Percentiles rank a stretch among this genome's conserved stretches.
These are phyloP conservation scores for Aurelia sp. DNA, from an alignment of 30 jellyfish, hydroid and myxozoan genomes.

Conservation along the genomic window DNA sequence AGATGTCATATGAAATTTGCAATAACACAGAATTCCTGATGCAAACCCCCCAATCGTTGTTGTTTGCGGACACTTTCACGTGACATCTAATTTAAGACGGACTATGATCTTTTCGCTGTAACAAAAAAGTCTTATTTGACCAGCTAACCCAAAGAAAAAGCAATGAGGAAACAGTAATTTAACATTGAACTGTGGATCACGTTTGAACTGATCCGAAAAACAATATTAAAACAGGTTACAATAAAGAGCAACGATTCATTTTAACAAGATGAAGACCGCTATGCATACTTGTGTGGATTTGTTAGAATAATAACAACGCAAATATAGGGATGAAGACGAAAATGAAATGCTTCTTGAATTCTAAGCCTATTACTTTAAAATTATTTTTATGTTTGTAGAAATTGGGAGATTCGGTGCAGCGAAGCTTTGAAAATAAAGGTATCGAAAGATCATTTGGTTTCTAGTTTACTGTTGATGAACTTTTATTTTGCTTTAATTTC, in stretches of 20 bases:
- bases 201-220: too few relatives aligned
- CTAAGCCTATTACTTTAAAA: not conserved
- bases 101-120: too few relatives aligned
- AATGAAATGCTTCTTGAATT: not conserved
- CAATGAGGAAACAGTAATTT: too few relatives aligned
- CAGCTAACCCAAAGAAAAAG: too few relatives aligned
- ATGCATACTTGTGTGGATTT: slow-evolving; percentile 14
- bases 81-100: too few relatives aligned
- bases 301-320: not conserved
- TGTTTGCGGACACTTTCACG: too few relatives aligned
- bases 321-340: slow-evolving; percentile 1
- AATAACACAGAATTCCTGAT: too few relatives aligned
- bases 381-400: slow-evolving; percentile 17
- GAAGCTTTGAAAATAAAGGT: slow-evolving; percentile 27
- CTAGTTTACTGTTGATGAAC: not conserved
- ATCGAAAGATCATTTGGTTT: slow-evolving; percentile 1
- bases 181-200: too few relatives aligned
- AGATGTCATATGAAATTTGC: too few relatives aligned
- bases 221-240: not conserved
- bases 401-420: slow-evolving; percentile 25
- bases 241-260: not conserved
- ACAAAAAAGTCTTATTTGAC: too few relatives aligned
- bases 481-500: not conserved
- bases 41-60: too few relatives aligned
- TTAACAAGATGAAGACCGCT: slow-evolving; percentile 25